Percentiles rank a stretch among this genome's conserved stretches.
Evolutionary conservation across 2,888 invertebrate genomes (phyloP).

Genomic region (Dusona sp.): DNA sequence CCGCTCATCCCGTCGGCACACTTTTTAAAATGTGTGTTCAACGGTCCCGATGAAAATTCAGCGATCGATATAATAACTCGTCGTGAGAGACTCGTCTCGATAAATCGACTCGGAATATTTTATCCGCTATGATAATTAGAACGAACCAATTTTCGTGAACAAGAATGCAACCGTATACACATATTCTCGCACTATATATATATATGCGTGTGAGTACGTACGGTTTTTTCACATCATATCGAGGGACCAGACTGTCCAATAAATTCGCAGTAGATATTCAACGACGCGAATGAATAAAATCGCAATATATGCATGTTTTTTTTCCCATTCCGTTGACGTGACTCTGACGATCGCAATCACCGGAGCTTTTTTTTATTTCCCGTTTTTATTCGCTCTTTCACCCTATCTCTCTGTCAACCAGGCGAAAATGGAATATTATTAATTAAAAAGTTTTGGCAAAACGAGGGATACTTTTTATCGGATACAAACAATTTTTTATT

Average conservation of each 20-base stretch:
- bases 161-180: neutral
- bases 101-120: constrained; percentile 40
- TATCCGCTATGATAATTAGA: constrained; percentile 49
- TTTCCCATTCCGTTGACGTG: constrained; percentile 14
- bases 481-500: neutral
- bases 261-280: constrained; percentile 53
- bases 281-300: constrained; percentile 51
- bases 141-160: constrained; percentile 51
- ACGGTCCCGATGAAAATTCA: constrained; percentile 27
- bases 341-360: constrained; percentile 22
- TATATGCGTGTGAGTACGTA: neutral
- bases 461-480: constrained; percentile 21
- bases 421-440: constrained; percentile 35
- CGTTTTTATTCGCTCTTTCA: constrained; percentile 7
- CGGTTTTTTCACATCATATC: constrained; percentile 29
- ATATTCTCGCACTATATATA: neutral
- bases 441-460: constrained; percentile 43
- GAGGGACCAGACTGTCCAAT: constrained; percentile 50
- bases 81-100: constrained; percentile 5
- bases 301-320: constrained; percentile 18
- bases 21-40: constrained; percentile 26
- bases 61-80: constrained; percentile 18
- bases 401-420: neutral
- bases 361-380: neutral
- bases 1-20: constrained; percentile 21